phyloP scores from a whole-genome alignment of 2,888 invertebrate species.

The Orthosia cruda region DNA sequence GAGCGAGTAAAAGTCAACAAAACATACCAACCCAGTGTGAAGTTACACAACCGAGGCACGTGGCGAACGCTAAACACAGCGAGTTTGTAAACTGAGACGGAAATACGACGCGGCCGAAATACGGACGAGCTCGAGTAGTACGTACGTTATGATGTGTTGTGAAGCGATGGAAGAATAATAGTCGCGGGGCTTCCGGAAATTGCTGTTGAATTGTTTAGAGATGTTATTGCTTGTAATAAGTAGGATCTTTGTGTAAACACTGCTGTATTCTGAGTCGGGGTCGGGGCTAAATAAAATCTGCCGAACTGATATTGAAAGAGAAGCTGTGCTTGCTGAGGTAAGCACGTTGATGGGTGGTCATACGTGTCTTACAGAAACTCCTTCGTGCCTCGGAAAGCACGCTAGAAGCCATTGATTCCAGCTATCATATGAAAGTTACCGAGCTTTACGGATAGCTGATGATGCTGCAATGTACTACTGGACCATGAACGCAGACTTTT shows the following conservation, averaged over 20 bases:
- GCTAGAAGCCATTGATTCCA: no score
- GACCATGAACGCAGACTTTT: no score
- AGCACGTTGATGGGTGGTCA: no score
- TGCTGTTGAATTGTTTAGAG: slow-evolving; percentile 1
- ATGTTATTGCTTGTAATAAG: neutral
- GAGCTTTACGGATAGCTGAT: no score
- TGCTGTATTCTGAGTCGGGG: neutral
- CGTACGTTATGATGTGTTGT: slow-evolving; percentile 46
- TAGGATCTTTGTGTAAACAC: neutral
- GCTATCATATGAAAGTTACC: no score
- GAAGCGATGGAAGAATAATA: slow-evolving; percentile 36
- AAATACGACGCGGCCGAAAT: slow-evolving; percentile 61
- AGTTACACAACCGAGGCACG: slow-evolving; percentile 36
- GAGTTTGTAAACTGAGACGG: slow-evolving; percentile 63
- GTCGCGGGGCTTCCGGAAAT: neutral
- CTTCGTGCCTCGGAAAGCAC: no score
- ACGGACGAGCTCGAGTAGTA: slow-evolving; percentile 6
- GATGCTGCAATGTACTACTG: no score
- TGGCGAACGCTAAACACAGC: slow-evolving; percentile 47
- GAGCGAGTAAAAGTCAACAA: slow-evolving; percentile 28
- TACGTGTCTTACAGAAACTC: no score
- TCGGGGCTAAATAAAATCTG: no score
- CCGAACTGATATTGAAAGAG: no score
- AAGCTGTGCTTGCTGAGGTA: no score
- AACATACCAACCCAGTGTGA: slow-evolving; percentile 25